Evolutionary conservation across 1,140 invertebrate genomes (phyloP), one percentile per base, ranked within the genome.

Genomic region (Lasaia peninsularis): DNA sequence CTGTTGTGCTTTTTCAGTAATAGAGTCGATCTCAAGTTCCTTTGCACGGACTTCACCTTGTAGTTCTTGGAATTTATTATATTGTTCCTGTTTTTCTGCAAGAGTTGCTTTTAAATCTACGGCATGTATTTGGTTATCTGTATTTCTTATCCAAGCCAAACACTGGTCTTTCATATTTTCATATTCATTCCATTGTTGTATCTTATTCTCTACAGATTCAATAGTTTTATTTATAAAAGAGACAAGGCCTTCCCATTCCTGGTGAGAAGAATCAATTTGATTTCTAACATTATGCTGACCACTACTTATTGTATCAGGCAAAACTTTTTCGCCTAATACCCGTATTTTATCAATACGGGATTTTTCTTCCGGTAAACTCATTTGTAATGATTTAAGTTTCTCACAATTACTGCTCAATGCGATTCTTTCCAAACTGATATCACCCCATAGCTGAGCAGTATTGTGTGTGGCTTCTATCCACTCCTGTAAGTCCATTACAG

Each of bases 331-430:
- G 2, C 96, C 96, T 5, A 98, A 79, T 18, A 88, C 89, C 48
- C 95, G 91, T 35, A 98, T 95, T 72, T 94, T 93, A 63, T 94
- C 92, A 7, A 98, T 93, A 56, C 96, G 92, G 2, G 93, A 93
- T 71, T 97, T 95, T 75, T 98, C 97, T 80, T 98, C 97, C 0
- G 94, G 93, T 35, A 98, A 78, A 71, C 90, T 95, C 7, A 93
- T 82, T 73, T 96, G 91, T 8, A 98, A 85, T 79, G 96, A 96
- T 91, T 96, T 96, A 33, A 97, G 90, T 67, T 96, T 93, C 78
- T 98, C 96, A n/a, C 98, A 90, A 84, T 98, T 97, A 55, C 95
- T 96, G 70, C 96, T 95, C 12, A 99, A 89, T 0, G 96, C 95
- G 10, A 97, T 95, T 69, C 96, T 91, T 82, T 98, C 97, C 18